Conservation (phyloP, 2,888 invertebrate species). For the Timema cristinae region DNA sequence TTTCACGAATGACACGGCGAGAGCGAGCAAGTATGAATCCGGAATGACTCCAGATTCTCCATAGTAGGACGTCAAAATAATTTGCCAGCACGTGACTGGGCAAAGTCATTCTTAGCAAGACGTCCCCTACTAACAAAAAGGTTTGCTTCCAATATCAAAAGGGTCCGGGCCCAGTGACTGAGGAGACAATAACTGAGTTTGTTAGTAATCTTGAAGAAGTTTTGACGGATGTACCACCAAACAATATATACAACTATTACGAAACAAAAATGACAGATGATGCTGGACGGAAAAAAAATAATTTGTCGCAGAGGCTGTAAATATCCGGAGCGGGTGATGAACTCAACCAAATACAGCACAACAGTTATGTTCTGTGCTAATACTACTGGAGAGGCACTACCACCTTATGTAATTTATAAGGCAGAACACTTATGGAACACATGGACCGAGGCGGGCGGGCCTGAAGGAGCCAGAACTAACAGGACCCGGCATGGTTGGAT, state of each 20-base stretch:
- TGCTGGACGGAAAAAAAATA: slow-evolving; percentile 37
- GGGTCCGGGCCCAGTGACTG: slow-evolving; percentile 18
- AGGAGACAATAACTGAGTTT: slow-evolving; percentile 31
- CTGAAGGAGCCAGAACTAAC: slow-evolving; percentile 41
- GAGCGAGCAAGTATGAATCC: too few species aligned
- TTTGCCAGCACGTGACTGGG: slow-evolving; percentile 36
- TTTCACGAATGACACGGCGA: too few species aligned
- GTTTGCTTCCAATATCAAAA: slow-evolving; percentile 23
- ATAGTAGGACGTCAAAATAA: too few species aligned
- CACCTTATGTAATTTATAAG: slow-evolving; percentile 45
- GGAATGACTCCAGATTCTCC: too few species aligned
- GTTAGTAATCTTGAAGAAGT: slow-evolving; percentile 31
- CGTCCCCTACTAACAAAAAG: slow-evolving; percentile 25
- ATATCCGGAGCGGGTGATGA: slow-evolving; percentile 42
- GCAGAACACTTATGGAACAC: slow-evolving; percentile 41
- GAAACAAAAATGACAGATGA: slow-evolving; percentile 42
- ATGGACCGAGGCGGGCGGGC: slow-evolving; percentile 44
- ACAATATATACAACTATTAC: slow-evolving; percentile 40
- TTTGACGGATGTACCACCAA: slow-evolving; percentile 30
- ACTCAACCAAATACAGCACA: slow-evolving; percentile 39
- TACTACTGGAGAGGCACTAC: slow-evolving; percentile 41
- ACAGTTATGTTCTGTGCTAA: slow-evolving; percentile 43
- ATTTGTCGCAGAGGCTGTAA: slow-evolving; percentile 37
- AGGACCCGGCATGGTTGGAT: slow-evolving; percentile 42
- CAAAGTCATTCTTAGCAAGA: slow-evolving; percentile 28